Percentiles rank a stretch among this genome's conserved stretches.
phyloP scores from a whole-genome alignment of 2,888 invertebrate species.

The Melikaiella ostensackeni region DNA sequence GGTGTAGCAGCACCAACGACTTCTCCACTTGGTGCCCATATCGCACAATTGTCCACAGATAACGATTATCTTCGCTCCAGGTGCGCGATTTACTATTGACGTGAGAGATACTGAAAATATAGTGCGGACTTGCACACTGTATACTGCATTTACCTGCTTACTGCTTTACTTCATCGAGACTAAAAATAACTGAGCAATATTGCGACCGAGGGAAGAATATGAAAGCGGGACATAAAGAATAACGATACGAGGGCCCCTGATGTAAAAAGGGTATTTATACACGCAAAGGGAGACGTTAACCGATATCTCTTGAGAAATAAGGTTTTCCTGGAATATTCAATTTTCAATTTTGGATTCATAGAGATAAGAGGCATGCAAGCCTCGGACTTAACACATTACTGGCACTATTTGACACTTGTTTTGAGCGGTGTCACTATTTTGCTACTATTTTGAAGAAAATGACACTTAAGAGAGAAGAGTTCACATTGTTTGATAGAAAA shows the following conservation, averaged over 20 bases:
- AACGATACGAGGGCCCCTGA: slow-evolving; percentile 5
- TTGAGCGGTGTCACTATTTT: no score
- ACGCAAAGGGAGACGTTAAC: neutral
- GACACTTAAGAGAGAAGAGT: no score
- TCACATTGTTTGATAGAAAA: no score
- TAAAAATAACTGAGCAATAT: slow-evolving; percentile 28
- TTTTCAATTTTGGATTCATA: no score
- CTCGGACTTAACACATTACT: no score
- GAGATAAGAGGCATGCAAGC: no score
- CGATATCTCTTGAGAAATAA: neutral
- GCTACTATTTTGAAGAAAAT: no score
- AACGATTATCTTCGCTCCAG: slow-evolving; percentile 29
- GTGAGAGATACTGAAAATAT: slow-evolving; percentile 21
- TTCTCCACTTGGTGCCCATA: slow-evolving; percentile 30
- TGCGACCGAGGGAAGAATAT: slow-evolving; percentile 22
- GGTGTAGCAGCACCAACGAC: slow-evolving; percentile 18
- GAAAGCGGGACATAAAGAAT: neutral
- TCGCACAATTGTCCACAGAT: slow-evolving; percentile 28
- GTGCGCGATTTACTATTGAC: slow-evolving; percentile 36
- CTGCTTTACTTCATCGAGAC: slow-evolving; percentile 4
- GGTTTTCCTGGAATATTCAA: neutral
- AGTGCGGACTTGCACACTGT: neutral
- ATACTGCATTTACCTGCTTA: neutral
- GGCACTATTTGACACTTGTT: no score
- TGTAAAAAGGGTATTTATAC: slow-evolving; percentile 11